Percentiles rank a stretch among this genome's conserved stretches.
These are phyloP conservation scores for Caligus rogercresseyi DNA, from an alignment of 1,140 invertebrate species.

Conservation along the genomic window DNA sequence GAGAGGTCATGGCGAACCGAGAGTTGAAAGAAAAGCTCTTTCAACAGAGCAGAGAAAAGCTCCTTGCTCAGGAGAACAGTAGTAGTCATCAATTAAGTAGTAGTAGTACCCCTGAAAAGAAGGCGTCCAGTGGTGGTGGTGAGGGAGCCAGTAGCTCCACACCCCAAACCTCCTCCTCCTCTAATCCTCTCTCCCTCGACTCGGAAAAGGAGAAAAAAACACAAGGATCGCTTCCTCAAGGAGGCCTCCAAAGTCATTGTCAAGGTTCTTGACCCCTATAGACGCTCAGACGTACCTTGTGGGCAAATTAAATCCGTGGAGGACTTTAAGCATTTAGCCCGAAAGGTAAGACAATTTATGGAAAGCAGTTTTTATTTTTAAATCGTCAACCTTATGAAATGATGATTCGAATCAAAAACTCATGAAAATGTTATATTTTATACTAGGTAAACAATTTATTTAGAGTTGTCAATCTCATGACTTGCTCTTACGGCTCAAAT, in stretches of 20 bases:
- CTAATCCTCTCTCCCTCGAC: not conserved
- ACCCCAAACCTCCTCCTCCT: not conserved
- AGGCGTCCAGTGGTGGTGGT: not conserved
- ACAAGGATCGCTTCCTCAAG: slow-evolving; percentile 70
- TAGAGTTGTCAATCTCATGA: no score
- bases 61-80: no score
- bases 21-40: not conserved
- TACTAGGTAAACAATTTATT: no score
- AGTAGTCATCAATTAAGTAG: not conserved
- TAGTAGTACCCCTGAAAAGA: not conserved
- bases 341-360: slow-evolving; percentile 56
- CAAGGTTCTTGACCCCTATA: slow-evolving; percentile 68
- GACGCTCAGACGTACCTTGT: slow-evolving; percentile 58
- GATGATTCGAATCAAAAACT: no score
- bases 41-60: not conserved
- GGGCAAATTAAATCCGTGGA: slow-evolving; percentile 71
- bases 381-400: no score
- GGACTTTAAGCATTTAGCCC: slow-evolving; percentile 86
- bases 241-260: slow-evolving; percentile 80
- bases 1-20: slow-evolving; percentile 11
- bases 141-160: not conserved
- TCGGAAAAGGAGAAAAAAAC: slow-evolving; percentile 25
- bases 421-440: no score
- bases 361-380: slow-evolving; percentile 17
- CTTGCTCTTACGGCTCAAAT: no score